Evolutionary conservation across 1,140 invertebrate species (phyloP), one percentile per base, ranked within the genome.

Genomic region (Pollicipes pollicipes): DNA sequence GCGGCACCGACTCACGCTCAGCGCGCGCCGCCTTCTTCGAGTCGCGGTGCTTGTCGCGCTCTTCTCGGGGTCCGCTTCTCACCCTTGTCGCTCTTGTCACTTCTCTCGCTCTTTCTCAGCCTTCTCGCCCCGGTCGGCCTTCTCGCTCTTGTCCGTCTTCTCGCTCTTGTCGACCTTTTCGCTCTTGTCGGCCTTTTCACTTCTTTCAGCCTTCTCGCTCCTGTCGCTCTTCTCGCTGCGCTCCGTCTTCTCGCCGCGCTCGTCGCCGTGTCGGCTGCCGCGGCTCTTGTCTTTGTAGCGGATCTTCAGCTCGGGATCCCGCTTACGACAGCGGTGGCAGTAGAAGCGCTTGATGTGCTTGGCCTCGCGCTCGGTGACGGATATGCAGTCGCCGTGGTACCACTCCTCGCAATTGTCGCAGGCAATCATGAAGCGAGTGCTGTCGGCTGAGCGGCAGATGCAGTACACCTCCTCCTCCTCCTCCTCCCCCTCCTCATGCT

Each of bases 361-460:
- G 0, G 95, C 90, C 79, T 97, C 90, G 75, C 90, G 86, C 78
- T 95, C 89, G 17, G 91, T 95, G 72, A 98, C 93, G 75, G 90
- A 91, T 76, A 98, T 95, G 79, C 95, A 98, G 77, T 97, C 93
- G 17, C 95, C 95, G 81, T 98, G 96, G 78, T 95, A 98, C 95
- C 96, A 98, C 82, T 97, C 94, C 80, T 98, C 93, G 81, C 96
- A 98, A 35, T 90, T 85, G 81, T 98, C 96, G 83, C 95, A 98
- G 66, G 90, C 92, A 90, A 97, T 97, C 95, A 98, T 98, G 82
- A 98, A 97, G 32, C 93, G 82, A 10, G 89, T 91, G 75, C 90
- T 91, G 78, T 97, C 94, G 0, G 91, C 90, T 27, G 90, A 91
- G 66, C 93, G 84, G 79, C 95, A 98, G 75, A 98, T 91, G 79